Conservation (phyloP, 2,113 vertebrate species). For the Gambusia affinis region DNA sequence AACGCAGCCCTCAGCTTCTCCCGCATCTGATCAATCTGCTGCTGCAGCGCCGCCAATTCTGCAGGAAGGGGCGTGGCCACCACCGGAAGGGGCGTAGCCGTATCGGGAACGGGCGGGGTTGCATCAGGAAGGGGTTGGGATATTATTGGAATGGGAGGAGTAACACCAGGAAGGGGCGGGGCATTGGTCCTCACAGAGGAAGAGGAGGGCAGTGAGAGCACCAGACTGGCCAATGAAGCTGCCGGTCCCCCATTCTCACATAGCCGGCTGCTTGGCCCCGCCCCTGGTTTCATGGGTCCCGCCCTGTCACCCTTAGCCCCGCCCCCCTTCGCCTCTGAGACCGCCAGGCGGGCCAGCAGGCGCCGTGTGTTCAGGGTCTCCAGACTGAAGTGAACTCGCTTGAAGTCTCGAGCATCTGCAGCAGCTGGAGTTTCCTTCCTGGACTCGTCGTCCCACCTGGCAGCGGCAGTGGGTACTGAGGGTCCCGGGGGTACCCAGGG, state of each 20-base stretch:
- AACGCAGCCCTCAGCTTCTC: slow-evolving; percentile 81
- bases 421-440: background rate
- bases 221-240: slow-evolving; percentile 22
- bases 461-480: background rate
- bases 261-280: background rate
- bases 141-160: background rate
- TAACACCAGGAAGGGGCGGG: background rate
- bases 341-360: slow-evolving; percentile 66
- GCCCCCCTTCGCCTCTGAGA: slow-evolving; percentile 31
- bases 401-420: slow-evolving; percentile 67
- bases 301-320: background rate
- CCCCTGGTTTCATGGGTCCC: slow-evolving; percentile 1
- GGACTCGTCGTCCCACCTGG: slow-evolving; percentile 62
- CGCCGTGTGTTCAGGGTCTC: slow-evolving; percentile 79
- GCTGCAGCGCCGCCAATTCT: slow-evolving; percentile 84
- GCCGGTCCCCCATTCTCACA: slow-evolving; percentile 50
- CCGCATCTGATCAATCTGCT: slow-evolving; percentile 79
- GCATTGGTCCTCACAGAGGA: background rate
- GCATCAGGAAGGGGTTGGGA: background rate
- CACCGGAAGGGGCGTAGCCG: background rate
- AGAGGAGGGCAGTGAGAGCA: slow-evolving; percentile 21
- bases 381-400: slow-evolving; percentile 79
- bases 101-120: background rate
- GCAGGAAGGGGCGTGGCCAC: slow-evolving; percentile 25
- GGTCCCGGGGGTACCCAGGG: background rate